These are phyloP conservation scores for Coleophora flavipennella DNA, from an alignment of 2,888 invertebrate genomes.

Conservation along the genomic window DNA sequence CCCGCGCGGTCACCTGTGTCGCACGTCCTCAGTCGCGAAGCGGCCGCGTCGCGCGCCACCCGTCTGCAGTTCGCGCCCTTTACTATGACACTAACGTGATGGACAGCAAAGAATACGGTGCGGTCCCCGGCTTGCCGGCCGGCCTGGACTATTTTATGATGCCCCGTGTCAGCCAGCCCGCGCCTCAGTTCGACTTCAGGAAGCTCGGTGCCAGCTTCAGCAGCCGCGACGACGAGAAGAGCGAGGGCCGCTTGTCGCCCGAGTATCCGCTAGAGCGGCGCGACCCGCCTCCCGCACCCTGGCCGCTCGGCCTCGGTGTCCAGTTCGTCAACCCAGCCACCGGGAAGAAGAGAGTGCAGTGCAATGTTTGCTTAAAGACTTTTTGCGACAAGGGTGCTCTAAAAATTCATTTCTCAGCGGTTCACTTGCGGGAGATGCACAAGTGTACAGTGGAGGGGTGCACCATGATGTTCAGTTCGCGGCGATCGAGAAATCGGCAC, in stretches of 20 bases:
- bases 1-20: conserved; percentile 72
- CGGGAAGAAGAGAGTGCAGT: conserved; percentile 96
- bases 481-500: conserved; percentile 94
- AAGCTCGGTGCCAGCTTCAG: conserved; percentile 79
- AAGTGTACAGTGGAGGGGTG: conserved; percentile 98
- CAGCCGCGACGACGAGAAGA: conserved; percentile 61
- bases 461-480: conserved; percentile 98
- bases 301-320: conserved; percentile 87
- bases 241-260: conserved; percentile 53
- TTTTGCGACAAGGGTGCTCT: conserved; percentile 99
- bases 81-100: conserved; percentile 68
- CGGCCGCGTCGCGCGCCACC: conserved; percentile 74
- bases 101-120: conserved; percentile 67
- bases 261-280: conserved; percentile 55
- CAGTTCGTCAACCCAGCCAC: conserved; percentile 92
- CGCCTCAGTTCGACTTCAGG: conserved; percentile 91
- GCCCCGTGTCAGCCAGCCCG: conserved; percentile 81
- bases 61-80: conserved; percentile 48
- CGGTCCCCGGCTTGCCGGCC: conserved; percentile 61
- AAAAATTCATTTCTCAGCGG: conserved; percentile 98
- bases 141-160: conserved; percentile 69
- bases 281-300: conserved; percentile 72
- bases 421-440: conserved; percentile 98
- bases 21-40: conserved; percentile 71
- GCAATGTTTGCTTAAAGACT: conserved; percentile 97